These are phyloP conservation scores for Dipodomys ordii DNA, from an alignment of 2,113 vertebrate species.

Conservation along the genomic window DNA sequence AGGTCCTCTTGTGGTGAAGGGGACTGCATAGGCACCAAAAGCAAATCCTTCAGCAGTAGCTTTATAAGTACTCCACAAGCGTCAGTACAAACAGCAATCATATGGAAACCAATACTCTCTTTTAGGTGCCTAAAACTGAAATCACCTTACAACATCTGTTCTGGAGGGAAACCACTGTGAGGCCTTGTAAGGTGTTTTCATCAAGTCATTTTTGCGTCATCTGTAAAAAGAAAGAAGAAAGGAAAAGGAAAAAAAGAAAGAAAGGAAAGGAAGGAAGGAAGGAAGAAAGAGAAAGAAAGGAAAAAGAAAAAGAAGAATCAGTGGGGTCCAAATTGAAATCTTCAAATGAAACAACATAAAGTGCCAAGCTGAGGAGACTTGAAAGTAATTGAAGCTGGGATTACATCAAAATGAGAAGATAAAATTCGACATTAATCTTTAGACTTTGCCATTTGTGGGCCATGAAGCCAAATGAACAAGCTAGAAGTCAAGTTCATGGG, in stretches of 20 bases:
- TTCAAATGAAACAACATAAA: slow-evolving; percentile 48
- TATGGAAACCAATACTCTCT: slow-evolving; percentile 52
- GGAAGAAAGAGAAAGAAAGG: no score
- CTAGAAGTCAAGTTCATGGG: neutral
- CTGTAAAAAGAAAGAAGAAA: no score
- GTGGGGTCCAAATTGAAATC: neutral
- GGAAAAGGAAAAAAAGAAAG: no score
- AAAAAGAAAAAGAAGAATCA: neutral
- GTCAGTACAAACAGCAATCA: neutral
- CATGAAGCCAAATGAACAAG: neutral
- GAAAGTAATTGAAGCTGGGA: neutral
- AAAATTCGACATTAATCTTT: neutral
- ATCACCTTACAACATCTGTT: slow-evolving; percentile 83
- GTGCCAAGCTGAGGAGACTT: slow-evolving; percentile 2
- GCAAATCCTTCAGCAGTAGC: neutral
- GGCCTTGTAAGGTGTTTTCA: neutral
- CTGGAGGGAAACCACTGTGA: slow-evolving; percentile 78
- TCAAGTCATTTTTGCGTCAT: neutral
- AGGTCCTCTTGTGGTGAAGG: neutral
- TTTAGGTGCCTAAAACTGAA: slow-evolving; percentile 85
- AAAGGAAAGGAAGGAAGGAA: no score
- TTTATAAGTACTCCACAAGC: neutral
- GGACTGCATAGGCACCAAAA: neutral
- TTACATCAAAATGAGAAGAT: neutral
- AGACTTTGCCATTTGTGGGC: neutral